Conservation (phyloP, 1,140 invertebrate species). For the Halyomorpha halys region DNA sequence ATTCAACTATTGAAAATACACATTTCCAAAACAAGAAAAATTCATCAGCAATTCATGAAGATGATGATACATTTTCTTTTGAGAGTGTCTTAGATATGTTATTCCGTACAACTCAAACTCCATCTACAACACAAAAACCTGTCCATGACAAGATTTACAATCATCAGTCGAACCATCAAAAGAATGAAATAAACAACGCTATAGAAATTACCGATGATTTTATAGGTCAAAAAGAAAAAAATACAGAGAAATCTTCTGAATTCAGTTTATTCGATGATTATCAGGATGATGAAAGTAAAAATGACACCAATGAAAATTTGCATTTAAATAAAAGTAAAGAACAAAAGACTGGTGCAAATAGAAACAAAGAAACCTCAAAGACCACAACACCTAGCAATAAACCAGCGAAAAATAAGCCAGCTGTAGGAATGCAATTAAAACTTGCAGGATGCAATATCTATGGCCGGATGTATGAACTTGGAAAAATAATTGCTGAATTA, state of each 20-base stretch:
- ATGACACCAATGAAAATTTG: slow-evolving; percentile 1
- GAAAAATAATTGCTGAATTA: slow-evolving; percentile 70
- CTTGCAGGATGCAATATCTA: slow-evolving; percentile 85
- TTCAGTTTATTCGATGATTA: slow-evolving; percentile 1
- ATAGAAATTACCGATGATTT: slow-evolving; percentile 4
- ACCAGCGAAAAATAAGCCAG: slow-evolving; percentile 25
- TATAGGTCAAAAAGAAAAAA: not conserved
- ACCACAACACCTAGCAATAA: not conserved
- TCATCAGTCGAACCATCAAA: not conserved
- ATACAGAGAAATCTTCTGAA: slow-evolving; percentile 6
- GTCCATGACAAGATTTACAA: not conserved
- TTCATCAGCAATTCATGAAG: not conserved
- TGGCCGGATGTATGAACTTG: slow-evolving; percentile 77
- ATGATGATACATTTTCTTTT: slow-evolving; percentile 21
- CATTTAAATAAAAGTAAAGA: not conserved
- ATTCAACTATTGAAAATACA: not conserved
- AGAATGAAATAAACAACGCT: slow-evolving; percentile 7
- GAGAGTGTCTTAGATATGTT: slow-evolving; percentile 23
- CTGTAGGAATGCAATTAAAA: slow-evolving; percentile 49
- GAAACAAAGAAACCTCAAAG: not conserved
- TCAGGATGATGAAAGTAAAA: slow-evolving; percentile 2
- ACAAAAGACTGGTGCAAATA: not conserved
- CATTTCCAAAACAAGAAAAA: not conserved
- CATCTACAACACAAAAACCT: not conserved
- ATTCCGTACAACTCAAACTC: slow-evolving; percentile 6